Base-by-base conservation (phyloP, 1,140 invertebrate species). In the Papilio polytes region DNA sequence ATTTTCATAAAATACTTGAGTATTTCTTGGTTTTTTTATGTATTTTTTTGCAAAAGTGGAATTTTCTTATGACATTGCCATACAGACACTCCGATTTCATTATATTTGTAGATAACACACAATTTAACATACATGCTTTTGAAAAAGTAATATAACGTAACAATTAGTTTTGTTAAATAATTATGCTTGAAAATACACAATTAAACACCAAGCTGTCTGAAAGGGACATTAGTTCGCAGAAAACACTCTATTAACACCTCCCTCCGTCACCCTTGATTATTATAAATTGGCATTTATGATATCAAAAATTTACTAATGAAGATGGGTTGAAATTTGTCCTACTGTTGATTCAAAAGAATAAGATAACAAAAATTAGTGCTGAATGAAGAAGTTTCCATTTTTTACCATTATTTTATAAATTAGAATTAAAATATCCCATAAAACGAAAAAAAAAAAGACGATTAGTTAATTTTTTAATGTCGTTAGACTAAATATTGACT, bases 161-260 rank as follows among this genome's bases (percentile, higher is more conserved):
- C 36, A 18, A 72, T 72, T 72, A 41, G 70, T 76, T 80, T 80
- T 66, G 51, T 78, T 74, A 73, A 77, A 63, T 22, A 26, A 18
- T 41, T 15, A 82, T 22, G 15, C 59, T 53, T 46, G 41, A 81
- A 53, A 74, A 78, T 53, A 74, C 59, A 36, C 84, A 84, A 84
- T 86, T 82, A 85, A 87, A 89, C 85, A 88, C 83, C 84, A 86
- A 86, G 81, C 70, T 72, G 22, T 59, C 22, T 15, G 74, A 88
- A 85, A 91, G 86, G 87, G 83, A 84, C 91, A 89, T 94, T 94
- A 94, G 91, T 93, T 91, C 92, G 89, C 89, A 85, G 81, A 89
- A 84, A 88, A 90, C 87, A 92, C 89, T 86, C 89, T 87, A 86
- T 86, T 84, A 85, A 77, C 82, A 85, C 88, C 85, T 85, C 82